Conservation (phyloP, 2,888 invertebrate species). For the Apamea anceps region DNA sequence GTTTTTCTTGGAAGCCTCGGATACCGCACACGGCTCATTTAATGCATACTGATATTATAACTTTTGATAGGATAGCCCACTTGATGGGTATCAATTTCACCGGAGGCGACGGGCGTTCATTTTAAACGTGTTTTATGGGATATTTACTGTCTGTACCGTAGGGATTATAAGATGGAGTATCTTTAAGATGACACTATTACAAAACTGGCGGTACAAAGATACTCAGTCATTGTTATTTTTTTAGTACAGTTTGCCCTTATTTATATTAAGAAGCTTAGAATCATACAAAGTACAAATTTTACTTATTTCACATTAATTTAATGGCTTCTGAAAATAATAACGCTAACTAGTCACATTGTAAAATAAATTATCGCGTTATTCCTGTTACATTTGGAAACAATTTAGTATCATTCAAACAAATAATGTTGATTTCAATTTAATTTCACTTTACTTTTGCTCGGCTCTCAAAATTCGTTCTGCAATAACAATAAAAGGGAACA, state of each 20-base stretch:
- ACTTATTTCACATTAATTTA: not conserved
- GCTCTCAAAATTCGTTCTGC: conserved; percentile 54
- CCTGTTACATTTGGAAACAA: conserved; percentile 10
- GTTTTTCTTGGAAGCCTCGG: conserved; percentile 76
- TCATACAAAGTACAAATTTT: too few species aligned
- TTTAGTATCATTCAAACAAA: conserved; percentile 31
- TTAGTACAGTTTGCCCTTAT: not conserved
- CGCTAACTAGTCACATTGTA: too few species aligned
- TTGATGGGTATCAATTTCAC: conserved; percentile 53
- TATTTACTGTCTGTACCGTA: not conserved
- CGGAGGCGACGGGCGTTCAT: conserved; percentile 14
- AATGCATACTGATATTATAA: conserved; percentile 78
- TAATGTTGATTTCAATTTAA: conserved; percentile 50
- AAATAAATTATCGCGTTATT: too few species aligned
- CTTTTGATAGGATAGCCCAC: conserved; percentile 63
- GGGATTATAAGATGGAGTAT: not conserved
- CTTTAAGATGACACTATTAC: not conserved
- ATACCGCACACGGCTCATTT: conserved; percentile 76
- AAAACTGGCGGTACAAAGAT: not conserved
- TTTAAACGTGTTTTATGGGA: conserved; percentile 29
- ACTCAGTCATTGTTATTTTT: not conserved
- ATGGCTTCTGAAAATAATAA: conserved; percentile 4
- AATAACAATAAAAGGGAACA: conserved; percentile 78
- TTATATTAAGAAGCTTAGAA: not conserved
- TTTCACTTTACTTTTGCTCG: conserved; percentile 47